phyloP scores from a whole-genome alignment of 1,140 invertebrate species.

The Colletes gigas region DNA sequence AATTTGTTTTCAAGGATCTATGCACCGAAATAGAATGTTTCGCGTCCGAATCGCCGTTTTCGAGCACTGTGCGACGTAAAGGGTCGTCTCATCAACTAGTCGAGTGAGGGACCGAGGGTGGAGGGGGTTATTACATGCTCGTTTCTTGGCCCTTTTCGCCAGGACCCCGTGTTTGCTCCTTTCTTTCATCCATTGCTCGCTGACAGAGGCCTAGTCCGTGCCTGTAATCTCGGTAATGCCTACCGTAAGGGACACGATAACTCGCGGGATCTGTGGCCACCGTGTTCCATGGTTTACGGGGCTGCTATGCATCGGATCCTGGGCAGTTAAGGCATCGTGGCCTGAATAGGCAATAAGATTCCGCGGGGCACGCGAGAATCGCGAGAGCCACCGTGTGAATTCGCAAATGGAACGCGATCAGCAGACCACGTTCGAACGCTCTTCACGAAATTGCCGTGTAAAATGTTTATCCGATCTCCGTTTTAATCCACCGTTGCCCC shows the following conservation, averaged over 20 bases:
- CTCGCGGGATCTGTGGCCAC: constrained; percentile 44
- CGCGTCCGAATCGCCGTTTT: no score
- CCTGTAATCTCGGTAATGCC: constrained; percentile 72
- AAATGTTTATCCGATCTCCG: not conserved
- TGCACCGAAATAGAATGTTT: no score
- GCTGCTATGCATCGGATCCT: constrained; percentile 69
- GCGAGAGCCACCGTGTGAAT: constrained; percentile 61
- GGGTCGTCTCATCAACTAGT: constrained; percentile 31
- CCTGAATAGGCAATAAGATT: constrained; percentile 70
- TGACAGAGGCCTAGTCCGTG: constrained; percentile 53
- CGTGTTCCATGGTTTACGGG: constrained; percentile 64
- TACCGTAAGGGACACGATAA: constrained; percentile 61
- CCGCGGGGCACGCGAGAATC: constrained; percentile 68
- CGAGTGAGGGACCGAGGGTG: constrained; percentile 28
- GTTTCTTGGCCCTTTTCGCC: constrained; percentile 5
- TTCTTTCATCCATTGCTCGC: constrained; percentile 21
- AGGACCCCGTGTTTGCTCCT: not conserved
- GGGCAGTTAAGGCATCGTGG: constrained; percentile 68
- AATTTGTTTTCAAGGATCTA: no score
- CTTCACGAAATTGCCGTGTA: not conserved
- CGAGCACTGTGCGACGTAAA: constrained; percentile 26
- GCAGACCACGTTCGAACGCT: no score
- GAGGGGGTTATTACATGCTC: constrained; percentile 58
- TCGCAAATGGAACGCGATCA: constrained; percentile 49
- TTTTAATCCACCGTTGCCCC: no score